Evolutionary conservation across 2,888 invertebrate genomes (phyloP).

Genomic region (Athripsodes cinereus): DNA sequence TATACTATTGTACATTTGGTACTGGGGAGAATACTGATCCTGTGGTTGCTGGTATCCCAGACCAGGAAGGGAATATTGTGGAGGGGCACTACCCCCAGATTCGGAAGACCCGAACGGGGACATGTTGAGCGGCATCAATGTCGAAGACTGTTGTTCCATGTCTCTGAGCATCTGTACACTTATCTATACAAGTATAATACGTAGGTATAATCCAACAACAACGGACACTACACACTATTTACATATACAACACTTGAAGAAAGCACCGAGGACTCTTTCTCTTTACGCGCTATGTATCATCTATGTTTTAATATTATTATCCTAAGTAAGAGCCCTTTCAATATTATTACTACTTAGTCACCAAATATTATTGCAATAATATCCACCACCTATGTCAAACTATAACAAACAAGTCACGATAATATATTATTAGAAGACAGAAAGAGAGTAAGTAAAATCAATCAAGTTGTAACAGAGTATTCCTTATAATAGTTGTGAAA

Average conservation of each 20-base stretch:
- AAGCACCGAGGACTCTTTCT: no score
- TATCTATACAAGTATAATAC: no score
- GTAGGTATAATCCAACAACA: conserved; percentile 16
- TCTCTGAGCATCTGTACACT: conserved; percentile 67
- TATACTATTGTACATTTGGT: conserved; percentile 40
- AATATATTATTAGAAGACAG: background rate
- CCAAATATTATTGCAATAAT: no score
- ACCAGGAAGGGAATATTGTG: conserved; percentile 52
- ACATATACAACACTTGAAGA: conserved; percentile 28
- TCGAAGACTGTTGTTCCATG: conserved; percentile 76
- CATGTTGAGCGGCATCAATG: conserved; percentile 84
- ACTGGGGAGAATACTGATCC: conserved; percentile 42
- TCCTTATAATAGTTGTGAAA: background rate
- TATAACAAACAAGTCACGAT: background rate
- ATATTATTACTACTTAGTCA: no score
- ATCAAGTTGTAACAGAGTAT: background rate
- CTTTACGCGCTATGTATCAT: no score
- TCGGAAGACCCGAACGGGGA: conserved; percentile 76
- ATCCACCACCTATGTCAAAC: no score
- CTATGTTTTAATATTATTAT: no score
- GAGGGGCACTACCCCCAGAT: conserved; percentile 54
- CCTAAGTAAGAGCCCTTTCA: no score
- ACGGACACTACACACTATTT: conserved; percentile 4
- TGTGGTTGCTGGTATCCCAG: conserved; percentile 46
- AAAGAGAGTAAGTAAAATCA: background rate